Percentiles rank a stretch among this genome's conserved stretches.
Evolutionary conservation across 2,113 vertebrate genomes (phyloP).

Genomic region (Malurus cyaneus): DNA sequence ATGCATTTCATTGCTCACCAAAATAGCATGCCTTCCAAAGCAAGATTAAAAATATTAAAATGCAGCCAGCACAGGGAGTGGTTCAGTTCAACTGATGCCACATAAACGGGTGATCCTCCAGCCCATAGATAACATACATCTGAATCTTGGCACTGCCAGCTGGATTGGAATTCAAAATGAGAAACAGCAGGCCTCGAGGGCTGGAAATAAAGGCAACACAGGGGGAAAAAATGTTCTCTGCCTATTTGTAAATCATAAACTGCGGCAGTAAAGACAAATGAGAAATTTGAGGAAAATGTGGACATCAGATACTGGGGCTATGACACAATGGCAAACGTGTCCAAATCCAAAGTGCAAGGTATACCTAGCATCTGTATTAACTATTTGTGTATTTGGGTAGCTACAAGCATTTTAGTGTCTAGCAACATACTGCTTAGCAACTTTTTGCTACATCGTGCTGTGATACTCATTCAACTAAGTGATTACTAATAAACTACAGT

Average conservation of each 20-base stretch:
- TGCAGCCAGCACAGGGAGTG: slow-evolving; percentile 14
- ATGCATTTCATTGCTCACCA: slow-evolving; percentile 41
- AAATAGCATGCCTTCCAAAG: slow-evolving; percentile 44
- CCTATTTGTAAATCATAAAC: slow-evolving; percentile 57
- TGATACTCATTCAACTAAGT: neutral
- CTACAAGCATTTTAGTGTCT: neutral
- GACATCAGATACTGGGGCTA: neutral
- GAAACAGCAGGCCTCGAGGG: slow-evolving; percentile 35
- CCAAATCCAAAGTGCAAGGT: neutral
- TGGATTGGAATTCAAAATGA: slow-evolving; percentile 58
- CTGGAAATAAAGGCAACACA: slow-evolving; percentile 48
- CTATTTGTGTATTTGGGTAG: neutral
- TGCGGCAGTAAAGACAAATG: slow-evolving; percentile 23
- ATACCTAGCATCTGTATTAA: neutral
- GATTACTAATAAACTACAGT: neutral
- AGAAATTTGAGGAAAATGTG: neutral
- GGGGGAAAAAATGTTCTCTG: slow-evolving; percentile 2
- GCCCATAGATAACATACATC: slow-evolving; percentile 7
- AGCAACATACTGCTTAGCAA: neutral
- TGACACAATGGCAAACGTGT: neutral
- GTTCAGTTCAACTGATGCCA: slow-evolving; percentile 13
- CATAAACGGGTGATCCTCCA: neutral
- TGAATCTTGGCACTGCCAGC: slow-evolving; percentile 39
- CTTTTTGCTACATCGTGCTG: neutral
- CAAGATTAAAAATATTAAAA: slow-evolving; percentile 57